These are phyloP conservation scores for Zaprionus davidi DNA, from an alignment of 1,140 invertebrate species.

Conservation along the genomic window DNA sequence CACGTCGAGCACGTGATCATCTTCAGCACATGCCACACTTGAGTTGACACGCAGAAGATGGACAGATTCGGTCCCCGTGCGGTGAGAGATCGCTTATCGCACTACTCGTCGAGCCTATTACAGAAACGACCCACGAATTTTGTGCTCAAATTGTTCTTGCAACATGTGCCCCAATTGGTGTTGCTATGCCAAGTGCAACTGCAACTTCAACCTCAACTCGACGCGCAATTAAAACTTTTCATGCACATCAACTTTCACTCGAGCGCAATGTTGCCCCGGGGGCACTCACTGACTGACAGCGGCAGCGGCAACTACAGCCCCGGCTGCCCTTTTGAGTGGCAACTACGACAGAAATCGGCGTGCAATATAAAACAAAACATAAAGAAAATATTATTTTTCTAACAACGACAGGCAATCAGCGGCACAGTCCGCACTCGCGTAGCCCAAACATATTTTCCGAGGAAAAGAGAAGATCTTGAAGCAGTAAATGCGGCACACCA, in stretches of 20 bases:
- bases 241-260: conserved; percentile 81
- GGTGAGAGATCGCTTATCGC: conserved; percentile 55
- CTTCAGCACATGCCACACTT: conserved; percentile 71
- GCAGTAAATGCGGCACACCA: conserved; percentile 17
- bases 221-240: conserved; percentile 81
- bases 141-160: conserved; percentile 29
- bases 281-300: conserved; percentile 68
- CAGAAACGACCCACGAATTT: conserved; percentile 70
- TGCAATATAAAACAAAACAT: conserved; percentile 53
- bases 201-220: conserved; percentile 51
- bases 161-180: conserved; percentile 54
- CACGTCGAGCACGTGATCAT: conserved; percentile 44
- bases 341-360: conserved; percentile 38
- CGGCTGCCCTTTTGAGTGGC: conserved; percentile 45
- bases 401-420: conserved; percentile 79
- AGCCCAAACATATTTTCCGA: conserved; percentile 58
- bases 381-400: conserved; percentile 80
- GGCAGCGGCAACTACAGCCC: conserved; percentile 54
- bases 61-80: conserved; percentile 27
- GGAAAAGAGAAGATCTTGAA: conserved; percentile 71
- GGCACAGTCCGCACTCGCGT: conserved; percentile 34
- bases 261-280: conserved; percentile 47
- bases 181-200: not conserved
- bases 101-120: conserved; percentile 54
- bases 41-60: conserved; percentile 55